Conservation (phyloP, 2,113 vertebrate species). For the Neodon shergylaensis region DNA sequence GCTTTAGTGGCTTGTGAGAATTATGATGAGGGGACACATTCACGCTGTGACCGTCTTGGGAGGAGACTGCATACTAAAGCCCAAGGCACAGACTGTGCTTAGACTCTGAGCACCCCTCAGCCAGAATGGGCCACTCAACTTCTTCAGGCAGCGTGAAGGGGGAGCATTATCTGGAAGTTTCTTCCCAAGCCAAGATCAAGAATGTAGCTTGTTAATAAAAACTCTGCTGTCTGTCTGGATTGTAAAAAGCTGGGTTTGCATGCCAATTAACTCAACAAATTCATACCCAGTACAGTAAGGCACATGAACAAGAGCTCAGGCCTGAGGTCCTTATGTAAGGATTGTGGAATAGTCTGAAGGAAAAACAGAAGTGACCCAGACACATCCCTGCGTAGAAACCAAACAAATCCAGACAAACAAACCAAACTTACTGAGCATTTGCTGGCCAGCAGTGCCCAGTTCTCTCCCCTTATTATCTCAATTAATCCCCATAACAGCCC, state of each 20-base stretch:
- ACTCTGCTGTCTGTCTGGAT: not conserved
- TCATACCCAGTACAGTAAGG: constrained; percentile 4
- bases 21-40: not conserved
- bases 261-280: not conserved
- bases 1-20: not conserved
- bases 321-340: not conserved
- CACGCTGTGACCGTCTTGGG: not conserved
- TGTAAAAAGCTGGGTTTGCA: not conserved
- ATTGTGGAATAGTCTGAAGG: not conserved
- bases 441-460: not conserved
- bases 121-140: not conserved
- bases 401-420: not conserved
- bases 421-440: not conserved
- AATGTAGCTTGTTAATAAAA: not conserved
- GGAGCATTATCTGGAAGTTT: not conserved
- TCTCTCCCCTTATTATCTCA: not conserved
- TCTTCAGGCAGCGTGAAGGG: not conserved
- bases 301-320: not conserved
- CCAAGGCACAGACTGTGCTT: not conserved
- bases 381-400: constrained; percentile 29
- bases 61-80: not conserved
- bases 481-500: not conserved
- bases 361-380: constrained; percentile 31
- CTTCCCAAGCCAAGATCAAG: not conserved
- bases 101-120: not conserved